Evolutionary conservation across 2,888 invertebrate genomes (phyloP), one percentile per base, ranked within the genome.

Genomic region (Rhogogaster chlorosoma): DNA sequence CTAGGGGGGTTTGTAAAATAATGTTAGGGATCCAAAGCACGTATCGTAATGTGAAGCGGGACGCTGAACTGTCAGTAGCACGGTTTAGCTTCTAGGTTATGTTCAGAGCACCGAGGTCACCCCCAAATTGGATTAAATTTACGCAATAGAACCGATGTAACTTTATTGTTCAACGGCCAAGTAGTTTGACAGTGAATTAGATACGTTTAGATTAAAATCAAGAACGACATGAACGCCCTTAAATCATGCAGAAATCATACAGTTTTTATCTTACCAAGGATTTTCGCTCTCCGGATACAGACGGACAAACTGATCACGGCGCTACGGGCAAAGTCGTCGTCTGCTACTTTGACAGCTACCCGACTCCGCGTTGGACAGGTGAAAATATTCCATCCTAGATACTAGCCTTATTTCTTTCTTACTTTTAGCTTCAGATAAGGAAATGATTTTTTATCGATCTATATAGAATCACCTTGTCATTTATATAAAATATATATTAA

Each of bases 41-140:
- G 61, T 26, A 22, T 61, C 61, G 61, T 61, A 61, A 61, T 26
- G 61, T 12, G 9, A 26, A 22, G 61, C 61, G 61, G 26, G 61
- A 26, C 49, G 32, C 77, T 42, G 49, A 29, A 49, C 22, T 49
- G 10, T 36, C 32, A 38, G 26, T 38, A 61, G 18, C 22, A 80
- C 22, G 26, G 26, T 49, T 61, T 61, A 22, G 38, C 61, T 80
- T 80, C 38, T n/a, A 61, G 80, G 80, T 80, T 80, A 80, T 80
- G 80, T 80, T 53, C 38, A 38, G 12, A 77, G 26, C 15, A 49
- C 89, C 92, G 92, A 92, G 92, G 92, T 92, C 92, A 92, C 29
- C 77, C 90, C 89, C 92, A 92, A 92, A 92, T 92, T 89, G 92
- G 92, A 92, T 92, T 92, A 73, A 92, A 92, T 92, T 92, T 92